phyloP scores from a whole-genome alignment of 2,113 vertebrate genomes.

The Chrysemys picta region DNA sequence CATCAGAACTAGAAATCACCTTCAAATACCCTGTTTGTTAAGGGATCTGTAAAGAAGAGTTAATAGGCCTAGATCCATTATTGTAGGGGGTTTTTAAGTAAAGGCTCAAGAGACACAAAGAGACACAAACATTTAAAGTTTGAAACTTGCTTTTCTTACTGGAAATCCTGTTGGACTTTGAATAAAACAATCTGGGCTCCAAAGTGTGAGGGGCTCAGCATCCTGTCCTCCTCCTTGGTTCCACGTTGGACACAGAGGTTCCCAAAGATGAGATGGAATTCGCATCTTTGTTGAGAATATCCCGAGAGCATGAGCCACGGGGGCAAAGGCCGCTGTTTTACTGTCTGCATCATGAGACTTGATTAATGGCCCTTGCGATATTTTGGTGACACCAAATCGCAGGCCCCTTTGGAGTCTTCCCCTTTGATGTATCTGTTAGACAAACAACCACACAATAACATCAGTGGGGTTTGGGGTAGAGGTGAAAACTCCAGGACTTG shows the following conservation, averaged over 20 bases:
- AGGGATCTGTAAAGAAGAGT: accelerated
- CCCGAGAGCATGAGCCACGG: accelerated
- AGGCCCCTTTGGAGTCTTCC: neutral
- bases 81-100: neutral
- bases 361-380: neutral
- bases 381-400: neutral
- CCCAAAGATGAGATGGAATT: neutral
- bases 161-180: neutral
- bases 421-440: conserved; percentile 15
- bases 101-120: neutral
- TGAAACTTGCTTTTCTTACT: conserved; percentile 21
- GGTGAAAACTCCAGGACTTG: neutral
- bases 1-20: neutral
- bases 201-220: neutral
- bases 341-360: neutral
- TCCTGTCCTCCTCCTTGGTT: neutral
- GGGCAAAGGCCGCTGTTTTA: neutral
- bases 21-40: neutral
- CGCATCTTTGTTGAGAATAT: neutral
- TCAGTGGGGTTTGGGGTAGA: neutral
- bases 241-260: neutral
- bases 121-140: conserved; percentile 3
- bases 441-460: neutral
- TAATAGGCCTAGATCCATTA: accelerated
- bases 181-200: neutral